Percentiles rank a stretch among this genome's conserved stretches.
These are phyloP conservation scores for Mesorhabditis sp. DNA, from an alignment of 2,888 invertebrate genomes.

Conservation along the genomic window DNA sequence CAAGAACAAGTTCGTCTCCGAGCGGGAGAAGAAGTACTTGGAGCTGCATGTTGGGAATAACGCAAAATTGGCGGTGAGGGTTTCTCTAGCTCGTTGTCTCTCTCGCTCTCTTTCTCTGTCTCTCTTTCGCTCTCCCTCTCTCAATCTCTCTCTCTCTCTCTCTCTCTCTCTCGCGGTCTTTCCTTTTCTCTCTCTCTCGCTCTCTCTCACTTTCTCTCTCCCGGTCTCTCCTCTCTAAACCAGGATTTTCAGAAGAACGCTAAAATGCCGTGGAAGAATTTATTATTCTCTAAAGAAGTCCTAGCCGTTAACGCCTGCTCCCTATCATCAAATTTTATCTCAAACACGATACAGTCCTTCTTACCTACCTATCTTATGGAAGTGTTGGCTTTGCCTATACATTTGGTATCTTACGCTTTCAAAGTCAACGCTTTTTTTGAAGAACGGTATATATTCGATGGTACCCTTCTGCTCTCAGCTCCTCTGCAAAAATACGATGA, in stretches of 20 bases:
- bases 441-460: not conserved
- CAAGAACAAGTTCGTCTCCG: not conserved
- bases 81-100: too few relatives aligned
- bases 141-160: too few relatives aligned
- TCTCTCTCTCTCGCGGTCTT: too few relatives aligned
- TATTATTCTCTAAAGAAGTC: not conserved
- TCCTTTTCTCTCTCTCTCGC: too few relatives aligned
- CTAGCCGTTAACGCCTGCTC: not conserved
- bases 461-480: conserved; percentile 3
- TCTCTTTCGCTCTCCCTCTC: too few relatives aligned
- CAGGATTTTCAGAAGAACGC: not conserved
- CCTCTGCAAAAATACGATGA: conserved; percentile 4
- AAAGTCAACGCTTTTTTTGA: not conserved
- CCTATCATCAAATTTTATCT: not conserved
- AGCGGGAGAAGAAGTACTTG: not conserved
- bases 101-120: too few relatives aligned
- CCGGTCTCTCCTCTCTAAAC: not conserved
- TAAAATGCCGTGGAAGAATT: not conserved
- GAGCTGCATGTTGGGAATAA: not conserved
- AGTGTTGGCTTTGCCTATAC: not conserved
- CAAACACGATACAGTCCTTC: not conserved
- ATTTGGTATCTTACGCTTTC: not conserved
- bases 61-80: not conserved
- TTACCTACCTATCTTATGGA: not conserved
- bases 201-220: too few relatives aligned